Percentiles rank a stretch among this genome's conserved stretches.
Evolutionary conservation across 2,113 vertebrate genomes (phyloP).

Genomic region (Rhadina sibilatrix): DNA sequence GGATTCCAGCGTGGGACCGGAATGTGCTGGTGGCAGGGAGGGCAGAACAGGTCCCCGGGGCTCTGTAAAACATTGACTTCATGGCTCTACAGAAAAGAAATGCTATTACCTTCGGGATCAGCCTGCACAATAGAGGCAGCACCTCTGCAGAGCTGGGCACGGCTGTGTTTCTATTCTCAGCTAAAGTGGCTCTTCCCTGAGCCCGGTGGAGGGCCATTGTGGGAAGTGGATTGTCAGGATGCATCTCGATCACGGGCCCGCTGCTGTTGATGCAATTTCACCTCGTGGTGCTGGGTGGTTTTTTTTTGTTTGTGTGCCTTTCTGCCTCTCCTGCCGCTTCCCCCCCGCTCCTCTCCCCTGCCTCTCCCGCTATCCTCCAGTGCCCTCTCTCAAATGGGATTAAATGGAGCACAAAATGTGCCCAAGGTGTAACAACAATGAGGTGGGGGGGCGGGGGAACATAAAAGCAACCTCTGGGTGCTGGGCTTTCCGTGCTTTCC

Average conservation of each 20-base stretch:
- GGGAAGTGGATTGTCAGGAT: slow-evolving; percentile 28
- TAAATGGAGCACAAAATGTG: slow-evolving; percentile 60
- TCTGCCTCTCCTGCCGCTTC: neutral
- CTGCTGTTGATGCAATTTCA: slow-evolving; percentile 41
- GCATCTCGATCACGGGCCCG: neutral
- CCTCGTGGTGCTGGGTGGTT: neutral
- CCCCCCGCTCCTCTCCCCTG: neutral
- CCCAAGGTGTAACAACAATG: neutral
- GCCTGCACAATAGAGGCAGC: neutral
- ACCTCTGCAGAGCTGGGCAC: neutral
- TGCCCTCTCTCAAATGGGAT: slow-evolving; percentile 46
- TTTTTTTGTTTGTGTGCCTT: neutral
- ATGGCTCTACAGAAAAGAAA: neutral
- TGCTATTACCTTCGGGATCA: neutral
- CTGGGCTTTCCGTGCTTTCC: neutral
- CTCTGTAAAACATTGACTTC: neutral
- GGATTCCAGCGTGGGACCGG: neutral
- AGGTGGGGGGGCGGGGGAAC: neutral
- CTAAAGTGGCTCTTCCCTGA: slow-evolving; percentile 36
- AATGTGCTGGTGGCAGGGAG: neutral
- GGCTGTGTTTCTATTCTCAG: neutral
- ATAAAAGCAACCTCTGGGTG: neutral
- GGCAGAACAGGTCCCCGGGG: neutral
- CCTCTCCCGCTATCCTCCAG: neutral
- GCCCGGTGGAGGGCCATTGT: slow-evolving; percentile 28